These are phyloP conservation scores for Halcyon chelicuti DNA, from an alignment of 2,797 vertebrate genomes.

Conservation along the genomic window DNA sequence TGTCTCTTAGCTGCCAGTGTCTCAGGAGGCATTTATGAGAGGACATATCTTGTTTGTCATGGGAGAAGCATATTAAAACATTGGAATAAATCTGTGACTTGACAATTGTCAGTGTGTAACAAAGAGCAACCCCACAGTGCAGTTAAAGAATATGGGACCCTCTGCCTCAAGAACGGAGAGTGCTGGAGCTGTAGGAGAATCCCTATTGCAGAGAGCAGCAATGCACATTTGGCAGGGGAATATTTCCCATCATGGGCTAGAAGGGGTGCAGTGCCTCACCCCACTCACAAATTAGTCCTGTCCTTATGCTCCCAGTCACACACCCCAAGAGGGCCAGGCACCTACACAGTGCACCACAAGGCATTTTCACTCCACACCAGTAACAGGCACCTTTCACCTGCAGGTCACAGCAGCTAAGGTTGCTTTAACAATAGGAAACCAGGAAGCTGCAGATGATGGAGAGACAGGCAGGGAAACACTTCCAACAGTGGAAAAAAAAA, in stretches of 20 bases:
- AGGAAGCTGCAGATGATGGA: background rate
- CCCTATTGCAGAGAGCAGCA: background rate
- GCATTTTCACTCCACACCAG: background rate
- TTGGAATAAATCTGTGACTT: background rate
- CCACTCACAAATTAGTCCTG: background rate
- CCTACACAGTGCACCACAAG: background rate
- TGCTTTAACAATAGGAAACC: background rate
- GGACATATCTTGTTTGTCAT: background rate
- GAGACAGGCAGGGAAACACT: background rate
- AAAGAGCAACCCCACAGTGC: background rate
- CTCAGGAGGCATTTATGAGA: background rate
- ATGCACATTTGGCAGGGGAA: background rate
- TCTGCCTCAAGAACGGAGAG: background rate
- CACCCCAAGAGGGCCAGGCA: background rate
- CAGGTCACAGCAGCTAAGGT: background rate
- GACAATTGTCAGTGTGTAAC: background rate
- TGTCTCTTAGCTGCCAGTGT: background rate
- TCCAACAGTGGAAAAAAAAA: background rate
- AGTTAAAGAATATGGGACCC: background rate
- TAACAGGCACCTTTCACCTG: background rate
- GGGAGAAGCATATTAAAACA: background rate
- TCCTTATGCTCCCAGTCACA: fast-evolving
- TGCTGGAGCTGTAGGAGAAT: background rate
- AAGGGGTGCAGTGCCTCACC: background rate
- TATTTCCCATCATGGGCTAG: background rate